phyloP scores from a whole-genome alignment of 1,140 invertebrate genomes.

The Cecropterus lyciades region DNA sequence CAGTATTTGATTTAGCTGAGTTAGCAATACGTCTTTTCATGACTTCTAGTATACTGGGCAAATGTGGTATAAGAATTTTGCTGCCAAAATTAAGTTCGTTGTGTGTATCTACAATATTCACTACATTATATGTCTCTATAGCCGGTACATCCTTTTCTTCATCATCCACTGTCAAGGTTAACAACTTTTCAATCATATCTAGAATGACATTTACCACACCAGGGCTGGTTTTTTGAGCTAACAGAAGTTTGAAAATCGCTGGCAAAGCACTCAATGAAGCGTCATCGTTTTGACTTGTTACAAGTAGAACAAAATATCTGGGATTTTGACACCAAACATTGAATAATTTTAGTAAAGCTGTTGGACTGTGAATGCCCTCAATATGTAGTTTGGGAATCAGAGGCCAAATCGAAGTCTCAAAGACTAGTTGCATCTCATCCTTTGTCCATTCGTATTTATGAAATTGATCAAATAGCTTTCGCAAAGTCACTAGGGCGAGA shows the following conservation, averaged over 20 bases:
- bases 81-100: constrained; percentile 88
- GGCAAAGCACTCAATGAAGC: constrained; percentile 85
- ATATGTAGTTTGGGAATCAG: constrained; percentile 89
- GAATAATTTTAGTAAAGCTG: constrained; percentile 92
- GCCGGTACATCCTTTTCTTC: constrained; percentile 71
- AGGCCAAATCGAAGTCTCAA: constrained; percentile 92
- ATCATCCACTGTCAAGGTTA: constrained; percentile 87
- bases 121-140: constrained; percentile 64
- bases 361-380: constrained; percentile 94
- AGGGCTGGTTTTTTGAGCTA: constrained; percentile 86
- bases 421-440: constrained; percentile 90
- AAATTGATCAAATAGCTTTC: constrained; percentile 92
- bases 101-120: constrained; percentile 57
- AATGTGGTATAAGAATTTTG: constrained; percentile 89
- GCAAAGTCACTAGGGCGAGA: constrained; percentile 85
- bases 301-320: constrained; percentile 89
- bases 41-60: constrained; percentile 88
- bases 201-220: constrained; percentile 89
- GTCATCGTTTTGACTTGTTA: constrained; percentile 84
- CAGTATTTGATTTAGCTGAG: constrained; percentile 84
- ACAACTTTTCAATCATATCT: constrained; percentile 91
- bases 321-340: constrained; percentile 91
- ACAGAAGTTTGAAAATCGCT: constrained; percentile 89
- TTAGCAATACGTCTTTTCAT: constrained; percentile 87
- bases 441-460: constrained; percentile 89